Evolutionary conservation across 2,888 invertebrate species (phyloP).

Genomic region (Philopedon plagiatum): DNA sequence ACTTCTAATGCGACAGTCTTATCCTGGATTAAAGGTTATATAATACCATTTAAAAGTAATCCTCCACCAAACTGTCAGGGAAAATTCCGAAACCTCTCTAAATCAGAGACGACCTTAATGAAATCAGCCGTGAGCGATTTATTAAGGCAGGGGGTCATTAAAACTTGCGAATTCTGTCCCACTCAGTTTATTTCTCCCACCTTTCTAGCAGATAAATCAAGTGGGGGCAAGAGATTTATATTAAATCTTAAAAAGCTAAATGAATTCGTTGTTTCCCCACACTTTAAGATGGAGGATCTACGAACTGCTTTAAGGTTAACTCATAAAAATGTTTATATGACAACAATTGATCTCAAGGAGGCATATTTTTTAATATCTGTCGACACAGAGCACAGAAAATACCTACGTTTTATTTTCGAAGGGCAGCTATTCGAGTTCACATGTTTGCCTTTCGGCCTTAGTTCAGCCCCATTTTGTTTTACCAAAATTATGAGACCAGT

Average conservation of each 20-base stretch:
- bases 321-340: background rate
- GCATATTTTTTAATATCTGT: too few species aligned
- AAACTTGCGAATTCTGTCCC: background rate
- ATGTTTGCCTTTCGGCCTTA: too few species aligned
- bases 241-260: conserved; percentile 10
- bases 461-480: too few species aligned
- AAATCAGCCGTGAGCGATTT: background rate
- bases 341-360: too few species aligned
- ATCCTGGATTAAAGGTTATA: background rate
- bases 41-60: background rate
- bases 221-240: conserved; percentile 15
- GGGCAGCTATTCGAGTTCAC: too few species aligned
- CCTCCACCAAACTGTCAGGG: background rate
- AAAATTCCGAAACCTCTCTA: conserved; percentile 13
- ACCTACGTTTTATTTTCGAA: too few species aligned
- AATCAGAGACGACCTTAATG: background rate
- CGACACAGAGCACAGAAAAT: too few species aligned
- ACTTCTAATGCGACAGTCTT: background rate
- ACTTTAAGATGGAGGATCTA: conserved; percentile 23
- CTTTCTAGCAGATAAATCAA: conserved; percentile 27
- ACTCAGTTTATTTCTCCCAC: conserved; percentile 3
- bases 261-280: background rate
- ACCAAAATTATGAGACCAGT: too few species aligned
- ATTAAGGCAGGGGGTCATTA: background rate
- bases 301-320: conserved; percentile 9